Base-by-base conservation (phyloP, 2,888 invertebrate genomes). In the Acrobasis repandana region DNA sequence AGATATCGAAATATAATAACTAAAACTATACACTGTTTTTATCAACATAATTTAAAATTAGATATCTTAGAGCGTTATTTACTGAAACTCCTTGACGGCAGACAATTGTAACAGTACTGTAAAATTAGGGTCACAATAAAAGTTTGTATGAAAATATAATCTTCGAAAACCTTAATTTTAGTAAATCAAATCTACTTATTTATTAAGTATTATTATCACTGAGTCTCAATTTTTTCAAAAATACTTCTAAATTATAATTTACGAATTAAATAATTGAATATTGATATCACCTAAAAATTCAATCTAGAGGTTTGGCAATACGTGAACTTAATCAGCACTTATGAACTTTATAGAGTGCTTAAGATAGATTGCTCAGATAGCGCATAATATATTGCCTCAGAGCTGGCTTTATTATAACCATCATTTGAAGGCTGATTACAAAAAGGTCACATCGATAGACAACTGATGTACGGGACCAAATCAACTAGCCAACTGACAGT, bases 371-470 rank as follows among this genome's bases (percentile, higher is more conserved):
- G 63, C 58, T 50, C 59, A 20, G 67, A 65, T 67, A 67, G 58
- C 34, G 57, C 50, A 62, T 62, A 62, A 63, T 63, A 65, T 60
- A 59, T 65, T 67, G 64, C 63, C 43, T 48, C 63, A 65, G 57
- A 58, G 60, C 61, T 62, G 63, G 65, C 64, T 63, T 66, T 64
- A 66, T 62, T 63, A 69, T 67, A 46, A 46, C 16, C 28, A 51
- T 43, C 65, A 64, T 62, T 64, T 61, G 64, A 71, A 62, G 63
- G 62, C 67, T 68, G 66, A 71, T 73, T 69, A 74, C 71, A 70
- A 74, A 78, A 77, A 79, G 76, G 74, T 77, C 73, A 76, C 64
- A 65, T 68, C 66, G 74, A 79, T 75, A 76, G 71, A 70, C 69
- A 76, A 77, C 74, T 64, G 67, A 75, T 73, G 18, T 54, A 36